Evolutionary conservation across 2,888 invertebrate species (phyloP), one percentile per base, ranked within the genome.

Genomic region (Rhamphomyia laevipes): DNA sequence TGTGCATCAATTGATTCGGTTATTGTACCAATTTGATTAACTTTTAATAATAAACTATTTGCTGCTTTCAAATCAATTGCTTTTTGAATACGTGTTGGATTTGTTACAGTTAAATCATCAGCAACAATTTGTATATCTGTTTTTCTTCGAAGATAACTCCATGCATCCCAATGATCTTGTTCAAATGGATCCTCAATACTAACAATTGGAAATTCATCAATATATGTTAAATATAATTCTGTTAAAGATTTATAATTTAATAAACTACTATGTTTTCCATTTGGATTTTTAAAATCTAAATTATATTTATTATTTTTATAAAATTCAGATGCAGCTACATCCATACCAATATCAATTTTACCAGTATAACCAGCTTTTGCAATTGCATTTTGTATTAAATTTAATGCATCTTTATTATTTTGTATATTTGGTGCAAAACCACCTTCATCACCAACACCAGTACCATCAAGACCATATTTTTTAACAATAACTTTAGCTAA

Each of bases 121-220:
- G 95, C 95, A 47, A 86, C 90, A 66, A 89, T 88, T 74, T 90
- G 94, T 59, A 91, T 90, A 33, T 76, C 75, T 23, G 86, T 86
- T 56, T 77, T 77, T 44, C 78, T 75, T 46, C 87, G 89, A 57
- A 93, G 77, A 59, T 74, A 77, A 47, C 81, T 74, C 94, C 96
- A 99, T 13, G 95, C 93, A 9, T 82, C 83, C 97, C 97, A 99
- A 70, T 96, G 92, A 67, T 99, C 97, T 74, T 99, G 96, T 68
- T 99, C 97, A 72, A 96, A 99, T 59, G 96, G 96, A 81, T 99
- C 99, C 68, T 99, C 97, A 70, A 99, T 97, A 52, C 95, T 94
- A 3, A 89, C 86, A 66, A 99, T 87, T n/a, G 88, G 88, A 68
- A 90, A 97, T 54, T 90, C 86, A 63, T 86, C 86, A 61, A 93